Base-by-base conservation (phyloP, 2,888 invertebrate genomes). In the Nezara viridula region DNA sequence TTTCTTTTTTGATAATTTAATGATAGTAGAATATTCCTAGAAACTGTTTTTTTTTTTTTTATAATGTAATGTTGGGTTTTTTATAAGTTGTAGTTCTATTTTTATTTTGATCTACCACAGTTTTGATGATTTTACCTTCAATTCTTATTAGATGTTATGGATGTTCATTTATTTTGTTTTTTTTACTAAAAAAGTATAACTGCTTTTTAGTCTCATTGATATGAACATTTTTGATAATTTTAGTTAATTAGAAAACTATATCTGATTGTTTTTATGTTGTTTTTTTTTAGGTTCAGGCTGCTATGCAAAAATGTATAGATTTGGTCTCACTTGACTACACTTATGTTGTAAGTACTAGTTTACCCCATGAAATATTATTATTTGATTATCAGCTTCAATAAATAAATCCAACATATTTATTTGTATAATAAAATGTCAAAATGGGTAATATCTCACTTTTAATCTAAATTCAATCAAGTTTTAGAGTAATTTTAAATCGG, bases 261-360 rank as follows among this genome's bases (percentile, higher is more conserved):
- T 66, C 14, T 40, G 16, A 87, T 60, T 52, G 12, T 55, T 44
- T 44, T n/a, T 88, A n/a, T n/a, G 44, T 44, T 7, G 5, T 73
- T 27, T 49, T 90, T 90, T 93, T 93, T n/a, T 92, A 95, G 95
- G 94, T 94, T 91, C 93, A 94, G 91, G 93, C 93, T 90, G 94
- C 94, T 90, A 94, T 95, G 93, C 93, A 95, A 91, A 94, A 94
- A 92, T 96, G 96, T 92, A 93, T 95, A 91, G 93, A 94, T 85
- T 93, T 96, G 32, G 94, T 96, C 92, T 94, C 95, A 91, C 93
- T 94, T 91, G 96, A 96, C 93, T 96, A 96, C 92, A 94, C 94
- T 91, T 93, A 95, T 91, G 93, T 94, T 90, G 94, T 95, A 92
- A 93, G 92, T 91, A 89, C 24, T 77, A 73, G 27, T 88, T 85